A percentile compares a stretch with the other conserved stretches of the same genome.
These are phyloP conservation scores for Melieria picta DNA, from an alignment of 2,888 invertebrate species.

Conservation along the genomic window DNA sequence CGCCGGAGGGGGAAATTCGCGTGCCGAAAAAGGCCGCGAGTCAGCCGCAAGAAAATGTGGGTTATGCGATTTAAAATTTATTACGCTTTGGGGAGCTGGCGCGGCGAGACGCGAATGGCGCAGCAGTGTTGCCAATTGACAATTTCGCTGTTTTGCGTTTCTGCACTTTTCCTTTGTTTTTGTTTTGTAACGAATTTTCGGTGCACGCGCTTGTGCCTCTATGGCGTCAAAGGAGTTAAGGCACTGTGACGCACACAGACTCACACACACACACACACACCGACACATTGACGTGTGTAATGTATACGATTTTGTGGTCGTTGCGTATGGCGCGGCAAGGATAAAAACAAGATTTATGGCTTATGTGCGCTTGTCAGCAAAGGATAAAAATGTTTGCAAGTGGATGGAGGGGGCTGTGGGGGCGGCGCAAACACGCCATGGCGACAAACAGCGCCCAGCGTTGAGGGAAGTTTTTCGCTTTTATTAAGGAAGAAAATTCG, in stretches of 20 bases:
- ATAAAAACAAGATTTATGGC: constrained; percentile 23
- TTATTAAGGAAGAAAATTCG: not conserved
- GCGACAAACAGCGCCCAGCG: no score
- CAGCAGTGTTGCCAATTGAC: not conserved
- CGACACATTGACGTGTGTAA: not conserved
- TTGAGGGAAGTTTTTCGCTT: not conserved
- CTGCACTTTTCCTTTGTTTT: no score
- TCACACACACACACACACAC: not conserved
- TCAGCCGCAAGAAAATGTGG: constrained; percentile 2
- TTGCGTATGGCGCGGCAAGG: constrained; percentile 4
- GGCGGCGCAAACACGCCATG: no score
- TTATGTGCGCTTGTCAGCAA: constrained; percentile 30
- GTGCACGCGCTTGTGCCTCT: no score
- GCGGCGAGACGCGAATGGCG: constrained; percentile 2
- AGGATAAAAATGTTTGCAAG: constrained; percentile 5
- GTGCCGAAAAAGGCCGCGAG: not conserved
- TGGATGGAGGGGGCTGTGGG: no score
- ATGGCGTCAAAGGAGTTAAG: no score
- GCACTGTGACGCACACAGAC: not conserved
- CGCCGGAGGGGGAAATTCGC: no score
- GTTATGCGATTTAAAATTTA: constrained; percentile 31
- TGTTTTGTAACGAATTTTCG: no score
- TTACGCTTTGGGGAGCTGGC: constrained; percentile 23
- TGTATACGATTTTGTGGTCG: not conserved
- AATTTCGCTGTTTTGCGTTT: not conserved